Conservation (phyloP, 2,888 invertebrate genomes). For the Napeogenes inachia region DNA sequence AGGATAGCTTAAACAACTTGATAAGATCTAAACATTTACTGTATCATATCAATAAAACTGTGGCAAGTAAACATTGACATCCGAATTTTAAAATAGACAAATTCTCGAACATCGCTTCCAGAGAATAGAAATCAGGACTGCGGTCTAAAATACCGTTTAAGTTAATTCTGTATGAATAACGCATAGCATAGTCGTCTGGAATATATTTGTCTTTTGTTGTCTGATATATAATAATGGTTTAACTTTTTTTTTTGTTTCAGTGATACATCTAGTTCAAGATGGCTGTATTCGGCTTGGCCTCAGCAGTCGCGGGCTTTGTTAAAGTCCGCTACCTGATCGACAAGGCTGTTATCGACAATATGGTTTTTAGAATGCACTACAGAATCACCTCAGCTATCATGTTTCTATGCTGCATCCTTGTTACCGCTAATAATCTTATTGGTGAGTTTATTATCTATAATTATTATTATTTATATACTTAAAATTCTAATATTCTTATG, state of each 20-base stretch:
- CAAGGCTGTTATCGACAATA: slow-evolving; percentile 93
- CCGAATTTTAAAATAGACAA: slow-evolving; percentile 26
- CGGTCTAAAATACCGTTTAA: slow-evolving; percentile 58
- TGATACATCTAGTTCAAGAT: slow-evolving; percentile 65
- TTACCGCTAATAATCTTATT: slow-evolving; percentile 92
- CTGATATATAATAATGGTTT: slow-evolving; percentile 1
- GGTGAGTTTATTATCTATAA: slow-evolving; percentile 78
- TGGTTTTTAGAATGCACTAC: slow-evolving; percentile 93
- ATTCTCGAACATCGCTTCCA: slow-evolving; percentile 12
- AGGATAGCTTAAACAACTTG: slow-evolving; percentile 26
- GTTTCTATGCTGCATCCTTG: slow-evolving; percentile 90
- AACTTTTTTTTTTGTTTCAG: slow-evolving; percentile 20
- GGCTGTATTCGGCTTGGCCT: slow-evolving; percentile 90
- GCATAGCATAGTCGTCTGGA: slow-evolving; percentile 59
- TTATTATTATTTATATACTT: background rate
- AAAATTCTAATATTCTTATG: background rate
- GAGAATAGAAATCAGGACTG: slow-evolving; percentile 38
- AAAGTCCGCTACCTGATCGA: slow-evolving; percentile 93
- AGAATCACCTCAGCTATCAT: slow-evolving; percentile 91
- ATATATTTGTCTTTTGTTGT: slow-evolving; percentile 34
- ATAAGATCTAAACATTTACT: slow-evolving; percentile 32
- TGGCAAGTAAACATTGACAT: slow-evolving; percentile 36
- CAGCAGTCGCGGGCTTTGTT: slow-evolving; percentile 92
- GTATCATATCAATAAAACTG: slow-evolving; percentile 42
- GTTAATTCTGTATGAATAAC: slow-evolving; percentile 62